Base-by-base conservation (phyloP, 2,888 invertebrate species). In the Mythimna pallens region DNA sequence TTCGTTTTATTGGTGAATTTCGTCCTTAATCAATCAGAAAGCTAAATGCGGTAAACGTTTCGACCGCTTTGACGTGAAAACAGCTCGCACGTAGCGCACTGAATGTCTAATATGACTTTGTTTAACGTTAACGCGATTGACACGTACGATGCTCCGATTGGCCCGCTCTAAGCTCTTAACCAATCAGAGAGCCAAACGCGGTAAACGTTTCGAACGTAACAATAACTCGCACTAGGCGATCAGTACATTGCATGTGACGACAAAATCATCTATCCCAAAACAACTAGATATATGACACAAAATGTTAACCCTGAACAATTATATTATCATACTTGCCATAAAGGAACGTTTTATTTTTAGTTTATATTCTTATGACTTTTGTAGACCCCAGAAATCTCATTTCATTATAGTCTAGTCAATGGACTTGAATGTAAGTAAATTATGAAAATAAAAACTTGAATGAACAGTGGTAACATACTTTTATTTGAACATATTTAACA, bases 381-480 rank as follows among this genome's bases (percentile, higher is more conserved):
- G 72, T 73, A 74, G 43, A 81, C 78, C 81, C 78, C 65, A 76
- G 85, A 81, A 89, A 89, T 89, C 88, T 89, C 89, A 86, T 86
- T 87, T 88, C 81, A 79, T 87, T 83, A 86, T 85, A 81, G 88
- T 90, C 92, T 92, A 92, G 92, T 92, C 92, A 91, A 85, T 85
- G 86, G 90, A 91, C 90, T 87, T 87, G 89, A 86, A 88, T 90
- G 87, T 91, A 90, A 89, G 88, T 86, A 82, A 87, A 80, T 82
- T 86, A 83, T 86, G 82, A 86, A 76, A 90, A 90, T 89, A 89
- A 90, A 91, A 83, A 88, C 80, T 84, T 86, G 74, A 85, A 85
- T 86, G 77, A 89, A 89, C 81, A 80, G 68, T 70, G 54, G 66
- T 72, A 57, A 67, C 70, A 79, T 78, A 70, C 73, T 89, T 90